Base-by-base conservation (phyloP, 1,140 invertebrate genomes). In the Trypoxylus dichotomus region DNA sequence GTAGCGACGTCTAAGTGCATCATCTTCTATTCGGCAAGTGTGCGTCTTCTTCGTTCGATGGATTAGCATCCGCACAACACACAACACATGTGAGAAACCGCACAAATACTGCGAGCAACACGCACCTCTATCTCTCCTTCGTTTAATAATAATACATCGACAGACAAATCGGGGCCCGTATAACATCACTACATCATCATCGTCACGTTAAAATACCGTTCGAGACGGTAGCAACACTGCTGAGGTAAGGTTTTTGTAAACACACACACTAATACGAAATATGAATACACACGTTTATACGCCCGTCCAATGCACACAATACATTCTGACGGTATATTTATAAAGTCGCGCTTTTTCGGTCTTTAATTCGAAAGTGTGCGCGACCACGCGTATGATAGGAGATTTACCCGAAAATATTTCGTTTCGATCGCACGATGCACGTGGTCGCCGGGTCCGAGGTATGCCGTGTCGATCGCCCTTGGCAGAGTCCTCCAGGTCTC, bases 401-500 rank as follows among this genome's bases (percentile, higher is more conserved):
- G n/a, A n/a, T n/a, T n/a, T n/a, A n/a, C n/a, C n/a, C n/a, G n/a
- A n/a, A n/a, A n/a, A n/a, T n/a, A n/a, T n/a, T n/a, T n/a, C n/a
- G n/a, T n/a, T n/a, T n/a, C n/a, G n/a, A n/a, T n/a, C n/a, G 15
- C 24, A 37, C 58, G 27, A 3, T 58, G 47, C 25, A 63, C 43
- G 32, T 58, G 43, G 75, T 25, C 47, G 27, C 37, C 74, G 74
- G 75, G 27, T 25, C 75, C 47, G 47, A 21, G 32, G 32, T 37
- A 37, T 37, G 32, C 32, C 32, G 29, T 76, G 75, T 29, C 60
- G 58, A 58, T 13, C 76, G 71, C 76, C 68, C 76, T 74, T 74
- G 76, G 76, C 71, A 74, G 71, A 74, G 76, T 77, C 68, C 76
- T 58, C 76, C 71, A 77, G 76, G 76, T 77, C 43, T 32, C 15